Conservation (phyloP, 1,140 invertebrate genomes). For the Cydia fagiglandana region DNA sequence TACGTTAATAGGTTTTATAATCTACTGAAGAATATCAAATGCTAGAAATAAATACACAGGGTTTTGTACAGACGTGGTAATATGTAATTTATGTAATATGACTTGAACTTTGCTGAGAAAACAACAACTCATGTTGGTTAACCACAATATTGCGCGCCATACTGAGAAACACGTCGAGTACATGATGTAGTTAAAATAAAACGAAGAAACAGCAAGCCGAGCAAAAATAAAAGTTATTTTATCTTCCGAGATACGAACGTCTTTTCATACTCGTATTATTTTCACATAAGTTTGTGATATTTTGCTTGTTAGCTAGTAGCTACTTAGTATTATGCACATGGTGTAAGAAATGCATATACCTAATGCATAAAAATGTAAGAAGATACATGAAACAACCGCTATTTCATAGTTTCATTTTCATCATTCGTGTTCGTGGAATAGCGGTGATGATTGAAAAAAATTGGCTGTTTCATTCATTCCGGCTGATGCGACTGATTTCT, state of each 20-base stretch:
- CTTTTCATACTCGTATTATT: background rate
- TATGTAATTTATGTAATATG: background rate
- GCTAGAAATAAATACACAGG: background rate
- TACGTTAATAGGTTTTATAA: too few species aligned
- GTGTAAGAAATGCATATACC: background rate
- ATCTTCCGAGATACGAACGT: background rate
- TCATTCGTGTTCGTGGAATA: too few species aligned
- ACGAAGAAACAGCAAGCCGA: constrained; percentile 7
- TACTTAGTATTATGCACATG: background rate
- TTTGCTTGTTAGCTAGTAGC: background rate
- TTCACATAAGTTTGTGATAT: background rate
- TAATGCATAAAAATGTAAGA: too few species aligned
- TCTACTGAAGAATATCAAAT: too few species aligned
- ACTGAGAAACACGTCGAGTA: constrained; percentile 1
- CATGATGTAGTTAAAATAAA: constrained; percentile 20
- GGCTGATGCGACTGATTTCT: too few species aligned
- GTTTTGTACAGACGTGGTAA: background rate
- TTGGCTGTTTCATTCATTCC: too few species aligned
- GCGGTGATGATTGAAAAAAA: too few species aligned
- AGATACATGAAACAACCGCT: too few species aligned
- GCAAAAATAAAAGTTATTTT: constrained; percentile 14
- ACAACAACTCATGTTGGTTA: constrained; percentile 5
- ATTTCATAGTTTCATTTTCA: too few species aligned
- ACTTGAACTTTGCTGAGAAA: background rate
- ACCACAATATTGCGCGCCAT: background rate